phyloP scores from a whole-genome alignment of 2,797 vertebrate species.

The Protonibea diacanthus region DNA sequence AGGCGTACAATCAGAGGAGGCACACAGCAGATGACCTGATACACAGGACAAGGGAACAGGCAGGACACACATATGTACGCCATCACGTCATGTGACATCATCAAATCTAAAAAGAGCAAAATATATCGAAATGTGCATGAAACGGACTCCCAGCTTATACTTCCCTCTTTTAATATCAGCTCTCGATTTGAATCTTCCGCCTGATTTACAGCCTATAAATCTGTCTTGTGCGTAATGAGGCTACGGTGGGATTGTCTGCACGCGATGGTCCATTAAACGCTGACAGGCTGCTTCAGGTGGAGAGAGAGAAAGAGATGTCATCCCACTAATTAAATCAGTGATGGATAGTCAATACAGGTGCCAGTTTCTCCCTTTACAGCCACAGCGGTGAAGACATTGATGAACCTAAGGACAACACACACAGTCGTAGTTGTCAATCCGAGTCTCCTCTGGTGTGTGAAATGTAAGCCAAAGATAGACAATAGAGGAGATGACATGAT shows the following conservation, averaged over 20 bases:
- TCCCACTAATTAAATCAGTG: slow-evolving; percentile 59
- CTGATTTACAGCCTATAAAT: slow-evolving; percentile 34
- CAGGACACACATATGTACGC: slow-evolving; percentile 23
- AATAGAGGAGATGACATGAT: slow-evolving; percentile 15
- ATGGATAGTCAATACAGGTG: slow-evolving; percentile 58
- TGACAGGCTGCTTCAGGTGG: slow-evolving; percentile 55
- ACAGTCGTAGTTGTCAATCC: slow-evolving; percentile 12
- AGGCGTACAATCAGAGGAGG: slow-evolving; percentile 46
- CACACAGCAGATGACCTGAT: slow-evolving; percentile 40
- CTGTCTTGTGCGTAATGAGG: slow-evolving; percentile 38
- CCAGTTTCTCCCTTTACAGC: slow-evolving; percentile 36
- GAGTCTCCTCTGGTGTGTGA: slow-evolving; percentile 16
- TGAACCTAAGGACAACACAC: slow-evolving; percentile 32
- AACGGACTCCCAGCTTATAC: neutral
- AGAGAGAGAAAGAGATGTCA: slow-evolving; percentile 40
- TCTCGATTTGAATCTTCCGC: slow-evolving; percentile 16
- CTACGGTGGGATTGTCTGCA: slow-evolving; percentile 20
- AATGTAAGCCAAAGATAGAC: slow-evolving; percentile 18
- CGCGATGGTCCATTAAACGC: slow-evolving; percentile 41
- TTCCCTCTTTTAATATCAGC: neutral
- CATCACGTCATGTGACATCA: slow-evolving; percentile 34
- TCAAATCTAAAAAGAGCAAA: neutral
- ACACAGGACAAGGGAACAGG: slow-evolving; percentile 28
- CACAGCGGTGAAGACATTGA: slow-evolving; percentile 17
- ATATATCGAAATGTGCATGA: neutral